Evolutionary conservation across 2,113 vertebrate genomes (phyloP).

Genomic region (Clupea harengus): DNA sequence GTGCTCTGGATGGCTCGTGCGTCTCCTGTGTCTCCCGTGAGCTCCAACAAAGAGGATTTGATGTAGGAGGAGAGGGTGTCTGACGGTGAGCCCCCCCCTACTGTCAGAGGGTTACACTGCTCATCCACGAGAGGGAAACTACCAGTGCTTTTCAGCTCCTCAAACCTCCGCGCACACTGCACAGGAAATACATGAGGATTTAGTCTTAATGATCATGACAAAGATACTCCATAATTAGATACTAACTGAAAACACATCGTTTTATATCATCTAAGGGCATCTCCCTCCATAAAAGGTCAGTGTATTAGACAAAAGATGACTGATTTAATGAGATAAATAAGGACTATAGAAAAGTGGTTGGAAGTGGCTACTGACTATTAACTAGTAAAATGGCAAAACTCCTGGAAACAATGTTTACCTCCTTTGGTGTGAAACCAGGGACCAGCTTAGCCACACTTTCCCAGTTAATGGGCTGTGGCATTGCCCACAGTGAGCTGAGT

Average conservation of each 20-base stretch:
- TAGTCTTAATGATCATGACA: not conserved
- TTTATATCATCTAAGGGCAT: not conserved
- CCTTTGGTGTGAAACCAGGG: conserved; percentile 90
- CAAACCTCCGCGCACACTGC: conserved; percentile 92
- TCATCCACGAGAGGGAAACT: conserved; percentile 83
- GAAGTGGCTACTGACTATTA: not conserved
- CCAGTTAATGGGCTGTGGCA: conserved; percentile 92
- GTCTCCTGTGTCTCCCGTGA: conserved; percentile 70
- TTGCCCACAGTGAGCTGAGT: conserved; percentile 84
- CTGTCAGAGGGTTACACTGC: conserved; percentile 80
- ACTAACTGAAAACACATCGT: not conserved
- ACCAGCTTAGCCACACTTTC: conserved; percentile 91
- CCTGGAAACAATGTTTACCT: conserved; percentile 73
- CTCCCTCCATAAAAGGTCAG: not conserved
- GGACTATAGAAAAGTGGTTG: not conserved
- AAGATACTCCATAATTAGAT: not conserved
- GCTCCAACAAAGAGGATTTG: conserved; percentile 76
- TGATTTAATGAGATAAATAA: not conserved
- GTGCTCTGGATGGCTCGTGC: conserved; percentile 70
- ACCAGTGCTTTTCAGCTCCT: conserved; percentile 87
- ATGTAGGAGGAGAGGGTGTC: conserved; percentile 80
- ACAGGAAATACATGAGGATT: not conserved
- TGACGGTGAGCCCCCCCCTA: conserved; percentile 71
- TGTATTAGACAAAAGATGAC: not conserved
- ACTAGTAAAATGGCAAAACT: not conserved